Evolutionary conservation across 2,113 vertebrate genomes (phyloP), one percentile per base, ranked within the genome.

Genomic region (Chelonoidis abingdonii): DNA sequence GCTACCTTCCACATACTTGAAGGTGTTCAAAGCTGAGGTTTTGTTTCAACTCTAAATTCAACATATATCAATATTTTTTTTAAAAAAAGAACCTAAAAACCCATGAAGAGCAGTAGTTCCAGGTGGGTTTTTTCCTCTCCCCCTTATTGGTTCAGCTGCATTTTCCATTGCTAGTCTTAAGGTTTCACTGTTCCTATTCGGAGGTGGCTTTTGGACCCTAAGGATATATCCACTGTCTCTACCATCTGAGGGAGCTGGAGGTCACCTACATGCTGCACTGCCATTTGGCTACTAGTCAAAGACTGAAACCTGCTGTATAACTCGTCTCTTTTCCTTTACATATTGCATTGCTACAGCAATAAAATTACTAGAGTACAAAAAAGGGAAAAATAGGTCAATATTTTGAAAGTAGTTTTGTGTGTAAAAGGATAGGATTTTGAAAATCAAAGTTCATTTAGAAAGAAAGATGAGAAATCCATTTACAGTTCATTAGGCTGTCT

Each of bases 171-270:
- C 80, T 83, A 90, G 21, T 59, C 31, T 1, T 38, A n/a, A 54
- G 10, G 29, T 62, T 72, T 89, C 52, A 56, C 1, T 53, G 7
- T 0, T 38, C 2, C 6, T 1, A n/a, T 87, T 3, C 27, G 11
- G 90, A 82, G 54, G 69, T 19, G 3, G 10, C 84, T 94, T 87
- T 2, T 0, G n/a, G 35, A 86, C 29, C 41, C 54, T 80, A 0
- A 0, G 38, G 24, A 47, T 5, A 4, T 5, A 62, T 0, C 0
- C 69, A 27, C 19, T 53, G 29, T 5, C 16, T 57, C 35, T 22
- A 62, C 8, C 35, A 38, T 0, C 3, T 75, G 41, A 76, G 38
- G 81, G 19, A 88, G 13, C 5, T 53, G 14, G 5, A 90, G 50
- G 10, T 49, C 69, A 80, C 12, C 19, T 54, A 2, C 8, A 21